A percentile compares a stretch with the other conserved stretches of the same genome.
Conservation (phyloP, 2,797 vertebrate species). For the Micromesistius poutassou region DNA sequence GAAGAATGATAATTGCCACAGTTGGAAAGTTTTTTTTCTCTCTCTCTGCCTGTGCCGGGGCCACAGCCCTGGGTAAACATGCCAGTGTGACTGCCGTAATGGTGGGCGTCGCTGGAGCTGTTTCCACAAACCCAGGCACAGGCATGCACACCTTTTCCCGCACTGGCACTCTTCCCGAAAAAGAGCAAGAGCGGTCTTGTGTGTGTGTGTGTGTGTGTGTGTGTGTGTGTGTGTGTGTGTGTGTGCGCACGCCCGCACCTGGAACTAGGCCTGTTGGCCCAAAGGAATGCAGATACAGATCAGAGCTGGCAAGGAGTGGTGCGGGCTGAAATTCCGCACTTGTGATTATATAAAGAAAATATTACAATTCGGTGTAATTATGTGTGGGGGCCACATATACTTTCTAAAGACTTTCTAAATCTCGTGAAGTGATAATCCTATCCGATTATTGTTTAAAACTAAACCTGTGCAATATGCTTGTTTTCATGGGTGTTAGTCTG, state of each 20-base stretch:
- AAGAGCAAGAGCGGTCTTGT: constrained; percentile 16
- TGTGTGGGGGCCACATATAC: not conserved
- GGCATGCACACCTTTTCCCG: constrained; percentile 65
- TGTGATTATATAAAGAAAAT: constrained; percentile 45
- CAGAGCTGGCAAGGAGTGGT: constrained; percentile 71
- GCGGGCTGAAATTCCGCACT: constrained; percentile 61
- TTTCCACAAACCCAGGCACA: constrained; percentile 70
- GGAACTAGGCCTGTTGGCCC: constrained; percentile 64
- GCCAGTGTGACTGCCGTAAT: constrained; percentile 74
- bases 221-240: constrained; percentile 32
- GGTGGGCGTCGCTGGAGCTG: constrained; percentile 65
- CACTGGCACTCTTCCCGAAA: constrained; percentile 62
- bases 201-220: constrained; percentile 28
- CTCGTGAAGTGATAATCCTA: not conserved
- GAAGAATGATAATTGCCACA: constrained; percentile 77
- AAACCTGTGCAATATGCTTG: not conserved
- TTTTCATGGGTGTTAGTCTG: not conserved
- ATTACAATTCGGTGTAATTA: not conserved
- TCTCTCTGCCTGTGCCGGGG: constrained; percentile 44
- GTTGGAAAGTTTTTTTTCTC: constrained; percentile 66
- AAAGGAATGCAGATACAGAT: constrained; percentile 75
- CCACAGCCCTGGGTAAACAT: constrained; percentile 78
- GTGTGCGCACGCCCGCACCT: constrained; percentile 58
- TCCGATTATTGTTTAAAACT: not conserved
- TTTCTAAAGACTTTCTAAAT: not conserved